Evolutionary conservation across 2,113 vertebrate genomes (phyloP).

Genomic region (Amia ocellicauda): DNA sequence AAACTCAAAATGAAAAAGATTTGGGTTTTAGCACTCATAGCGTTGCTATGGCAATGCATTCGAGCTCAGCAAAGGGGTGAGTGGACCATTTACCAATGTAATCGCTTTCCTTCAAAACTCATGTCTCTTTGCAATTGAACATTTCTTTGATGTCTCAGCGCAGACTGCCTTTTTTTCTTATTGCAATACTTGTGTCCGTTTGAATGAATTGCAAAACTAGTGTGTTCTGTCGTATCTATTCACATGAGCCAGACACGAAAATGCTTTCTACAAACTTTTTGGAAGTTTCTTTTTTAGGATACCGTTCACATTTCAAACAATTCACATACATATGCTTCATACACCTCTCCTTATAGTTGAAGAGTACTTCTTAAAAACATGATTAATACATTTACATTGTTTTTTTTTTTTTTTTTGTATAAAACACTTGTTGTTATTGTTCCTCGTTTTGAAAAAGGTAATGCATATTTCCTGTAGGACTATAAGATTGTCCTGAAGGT

Average conservation of each 20-base stretch:
- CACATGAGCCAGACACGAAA: too few relatives aligned
- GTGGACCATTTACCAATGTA: conserved; percentile 29
- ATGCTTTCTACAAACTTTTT: too few relatives aligned
- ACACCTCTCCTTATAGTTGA: too few relatives aligned
- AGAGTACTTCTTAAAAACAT: too few relatives aligned
- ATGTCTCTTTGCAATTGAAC: background rate
- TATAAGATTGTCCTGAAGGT: too few relatives aligned
- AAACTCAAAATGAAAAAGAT: conserved; percentile 44
- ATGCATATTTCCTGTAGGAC: too few relatives aligned
- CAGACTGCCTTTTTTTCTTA: background rate
- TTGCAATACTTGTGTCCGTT: background rate
- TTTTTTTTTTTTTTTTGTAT: conserved; percentile 14
- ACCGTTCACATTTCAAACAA: too few relatives aligned
- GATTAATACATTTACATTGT: too few relatives aligned
- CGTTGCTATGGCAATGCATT: conserved; percentile 60
- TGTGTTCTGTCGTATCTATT: background rate
- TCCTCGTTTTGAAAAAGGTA: too few relatives aligned
- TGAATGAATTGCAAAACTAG: background rate
- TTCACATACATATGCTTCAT: too few relatives aligned
- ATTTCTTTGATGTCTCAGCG: background rate
- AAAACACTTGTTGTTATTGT: too few relatives aligned
- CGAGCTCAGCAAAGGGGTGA: conserved; percentile 69
- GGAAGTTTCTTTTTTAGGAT: too few relatives aligned
- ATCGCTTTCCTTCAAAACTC: conserved; percentile 4
- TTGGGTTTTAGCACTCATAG: conserved; percentile 37